Evolutionary conservation across 2,888 invertebrate genomes (phyloP).

Genomic region (Pelosia muscerda): DNA sequence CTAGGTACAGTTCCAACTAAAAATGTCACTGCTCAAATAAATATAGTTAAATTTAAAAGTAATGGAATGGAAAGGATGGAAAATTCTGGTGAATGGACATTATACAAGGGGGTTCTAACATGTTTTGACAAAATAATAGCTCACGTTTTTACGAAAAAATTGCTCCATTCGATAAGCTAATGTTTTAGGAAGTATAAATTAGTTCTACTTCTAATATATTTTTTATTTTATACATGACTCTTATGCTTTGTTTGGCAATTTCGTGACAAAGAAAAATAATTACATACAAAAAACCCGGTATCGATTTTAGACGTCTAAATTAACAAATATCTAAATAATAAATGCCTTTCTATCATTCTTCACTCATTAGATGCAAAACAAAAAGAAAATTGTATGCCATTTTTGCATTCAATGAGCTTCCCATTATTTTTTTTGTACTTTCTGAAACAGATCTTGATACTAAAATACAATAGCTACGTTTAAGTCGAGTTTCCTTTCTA

Average conservation of each 20-base stretch:
- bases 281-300: too few species aligned
- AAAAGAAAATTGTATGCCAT: too few species aligned
- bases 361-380: not conserved
- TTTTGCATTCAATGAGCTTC: not conserved
- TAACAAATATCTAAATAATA: not conserved
- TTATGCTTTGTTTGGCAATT: not conserved
- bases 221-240: not conserved
- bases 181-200: not conserved
- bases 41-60: too few species aligned
- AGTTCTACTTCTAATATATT: not conserved
- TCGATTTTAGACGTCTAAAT: not conserved
- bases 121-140: not conserved
- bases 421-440: not conserved
- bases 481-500: not conserved
- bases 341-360: not conserved
- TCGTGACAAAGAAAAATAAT: not conserved
- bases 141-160: too few species aligned
- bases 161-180: not conserved
- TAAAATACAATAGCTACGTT: not conserved
- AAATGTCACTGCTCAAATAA: too few species aligned
- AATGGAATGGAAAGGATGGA: not conserved
- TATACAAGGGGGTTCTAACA: not conserved
- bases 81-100: not conserved
- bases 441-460: slow-evolving; percentile 1
- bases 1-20: too few species aligned